Evolutionary conservation across 2,113 vertebrate species (phyloP).

Genomic region (Mystacornis crossleyi): DNA sequence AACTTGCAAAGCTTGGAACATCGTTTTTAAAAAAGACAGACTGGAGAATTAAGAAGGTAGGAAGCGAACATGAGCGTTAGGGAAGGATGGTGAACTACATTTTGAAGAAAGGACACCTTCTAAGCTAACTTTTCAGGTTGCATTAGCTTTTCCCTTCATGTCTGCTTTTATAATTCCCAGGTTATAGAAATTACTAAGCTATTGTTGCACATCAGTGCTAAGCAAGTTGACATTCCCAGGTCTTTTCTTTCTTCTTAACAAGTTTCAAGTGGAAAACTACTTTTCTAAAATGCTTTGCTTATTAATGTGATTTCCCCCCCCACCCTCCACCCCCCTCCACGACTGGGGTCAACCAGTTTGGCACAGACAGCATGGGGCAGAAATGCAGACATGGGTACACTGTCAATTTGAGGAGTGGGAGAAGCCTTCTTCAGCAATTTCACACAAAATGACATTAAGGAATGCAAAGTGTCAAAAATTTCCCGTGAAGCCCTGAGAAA

Average conservation of each 20-base stretch:
- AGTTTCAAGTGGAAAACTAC: slow-evolving; percentile 1
- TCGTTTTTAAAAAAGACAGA: not conserved
- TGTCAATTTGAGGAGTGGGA: not conserved
- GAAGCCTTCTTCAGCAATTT: slow-evolving; percentile 28
- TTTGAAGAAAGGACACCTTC: not conserved
- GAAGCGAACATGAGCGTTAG: not conserved
- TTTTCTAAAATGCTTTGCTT: slow-evolving; percentile 3
- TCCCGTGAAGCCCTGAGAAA: slow-evolving; percentile 10
- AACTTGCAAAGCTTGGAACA: not conserved
- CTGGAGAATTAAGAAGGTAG: not conserved
- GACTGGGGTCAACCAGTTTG: not conserved
- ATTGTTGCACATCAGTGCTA: not conserved
- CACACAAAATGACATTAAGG: slow-evolving; percentile 44
- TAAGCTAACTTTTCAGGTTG: not conserved
- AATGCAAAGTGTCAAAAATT: slow-evolving; percentile 30
- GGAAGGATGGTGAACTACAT: not conserved
- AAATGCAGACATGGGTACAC: not conserved
- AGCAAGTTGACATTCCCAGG: not conserved
- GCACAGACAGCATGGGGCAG: slow-evolving; percentile 4
- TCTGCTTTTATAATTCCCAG: not conserved
- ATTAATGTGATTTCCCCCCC: not conserved
- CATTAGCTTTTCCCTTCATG: not conserved
- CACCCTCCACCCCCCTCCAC: not conserved
- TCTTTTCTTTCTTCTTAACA: not conserved
- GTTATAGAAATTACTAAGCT: not conserved